phyloP scores from a whole-genome alignment of 2,113 vertebrate species.

The Brienomyrus brachyistius region DNA sequence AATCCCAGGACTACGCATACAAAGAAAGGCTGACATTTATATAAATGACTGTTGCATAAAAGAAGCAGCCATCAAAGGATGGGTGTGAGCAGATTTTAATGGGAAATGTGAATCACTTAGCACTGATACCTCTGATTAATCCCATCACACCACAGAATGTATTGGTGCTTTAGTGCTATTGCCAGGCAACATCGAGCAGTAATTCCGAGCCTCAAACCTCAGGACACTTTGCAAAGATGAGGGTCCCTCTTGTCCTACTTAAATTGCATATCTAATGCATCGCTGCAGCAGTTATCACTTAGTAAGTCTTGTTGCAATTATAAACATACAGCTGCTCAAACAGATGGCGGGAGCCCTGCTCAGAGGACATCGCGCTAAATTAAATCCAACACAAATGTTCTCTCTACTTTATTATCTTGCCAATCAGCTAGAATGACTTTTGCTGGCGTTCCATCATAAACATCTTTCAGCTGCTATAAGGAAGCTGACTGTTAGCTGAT shows the following conservation, averaged over 20 bases:
- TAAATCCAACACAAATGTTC: conserved; percentile 47
- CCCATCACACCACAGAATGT: background rate
- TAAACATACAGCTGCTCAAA: conserved; percentile 55
- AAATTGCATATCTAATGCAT: conserved; percentile 46
- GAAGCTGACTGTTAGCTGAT: background rate
- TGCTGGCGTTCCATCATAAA: background rate
- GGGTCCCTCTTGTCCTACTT: conserved; percentile 32
- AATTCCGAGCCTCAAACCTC: conserved; percentile 11
- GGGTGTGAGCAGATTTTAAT: background rate
- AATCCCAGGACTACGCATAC: background rate
- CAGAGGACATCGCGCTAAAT: conserved; percentile 52
- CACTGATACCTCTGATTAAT: background rate
- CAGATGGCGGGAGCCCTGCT: conserved; percentile 56
- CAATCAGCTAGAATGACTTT: conserved; percentile 23
- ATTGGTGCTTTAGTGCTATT: background rate
- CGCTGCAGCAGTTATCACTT: conserved; percentile 47
- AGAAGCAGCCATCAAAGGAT: background rate
- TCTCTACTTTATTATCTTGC: conserved; percentile 20
- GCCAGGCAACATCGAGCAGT: background rate
- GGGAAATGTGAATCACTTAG: conserved; percentile 11
- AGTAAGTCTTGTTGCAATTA: conserved; percentile 60
- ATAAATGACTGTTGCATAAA: background rate
- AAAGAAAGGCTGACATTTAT: background rate
- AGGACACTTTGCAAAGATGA: conserved; percentile 27
- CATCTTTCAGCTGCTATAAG: background rate